Base-by-base conservation (phyloP, 2,888 invertebrate genomes). In the Digitonthophagus gazella region DNA sequence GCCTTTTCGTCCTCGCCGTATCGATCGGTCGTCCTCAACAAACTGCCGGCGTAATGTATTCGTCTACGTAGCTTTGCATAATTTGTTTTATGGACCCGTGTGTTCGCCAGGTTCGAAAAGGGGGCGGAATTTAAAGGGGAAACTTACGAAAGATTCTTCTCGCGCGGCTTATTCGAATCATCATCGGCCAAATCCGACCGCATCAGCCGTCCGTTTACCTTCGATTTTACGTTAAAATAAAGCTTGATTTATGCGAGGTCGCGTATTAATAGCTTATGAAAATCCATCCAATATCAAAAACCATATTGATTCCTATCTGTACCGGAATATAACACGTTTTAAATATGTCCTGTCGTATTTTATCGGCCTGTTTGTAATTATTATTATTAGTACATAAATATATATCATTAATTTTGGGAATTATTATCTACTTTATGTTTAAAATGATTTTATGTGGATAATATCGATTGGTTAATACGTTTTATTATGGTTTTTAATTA, bases 41-140 rank as follows among this genome's bases (percentile, higher is more conserved):
- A 20, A 61, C 20, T 19, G 61, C 61, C 8, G 61, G 19, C 61
- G 61, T 61, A 61, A 61, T 61, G 61, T 61, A 61, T 61, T 61
- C 61, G 61, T 61, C 61, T 61, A 20, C 19, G 19, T 61, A 19
- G 18, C 20, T 61, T 61, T 61, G 61, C 61, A 61, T 61, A 61
- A 61, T 61, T 61, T 18, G 61, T 20, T 61, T 61, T 61, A 61
- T 61, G 61, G 61, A 61, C 61, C 28, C 28, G 28, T 44, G 28
- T 44, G 28, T 44, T 44, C 28, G 28, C 28, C 28, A 44, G 28
- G 28, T 44, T 44, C 28, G 28, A 44, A 44, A 44, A 44, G 11
- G 28, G 28, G 28, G 28, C 8, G 11, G 28, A 11, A 44, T 44
- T 44, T 44, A 8, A 44, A 44, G 11, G 28, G 8, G 28, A 44